Conservation (phyloP, 1,140 invertebrate genomes). For the Drosophila nasuta region DNA sequence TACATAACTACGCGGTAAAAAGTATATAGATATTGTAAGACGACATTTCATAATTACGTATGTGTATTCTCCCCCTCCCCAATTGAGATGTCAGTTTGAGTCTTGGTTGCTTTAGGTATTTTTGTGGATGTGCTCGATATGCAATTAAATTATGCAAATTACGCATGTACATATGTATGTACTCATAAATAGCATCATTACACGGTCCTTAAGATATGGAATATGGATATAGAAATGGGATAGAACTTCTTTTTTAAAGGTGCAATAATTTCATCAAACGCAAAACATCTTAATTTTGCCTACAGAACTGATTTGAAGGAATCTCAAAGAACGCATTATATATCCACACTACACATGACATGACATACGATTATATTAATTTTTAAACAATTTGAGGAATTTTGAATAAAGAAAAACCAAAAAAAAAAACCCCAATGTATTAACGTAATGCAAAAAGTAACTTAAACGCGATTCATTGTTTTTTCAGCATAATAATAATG, state of each 20-base stretch:
- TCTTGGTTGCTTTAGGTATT: constrained; percentile 40
- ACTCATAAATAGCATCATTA: constrained; percentile 30
- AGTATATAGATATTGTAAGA: constrained; percentile 28
- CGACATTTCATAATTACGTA: constrained; percentile 44
- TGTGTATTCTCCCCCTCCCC: constrained; percentile 12
- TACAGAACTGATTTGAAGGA: constrained; percentile 54
- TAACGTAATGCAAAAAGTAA: constrained; percentile 1
- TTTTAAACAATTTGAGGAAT: constrained; percentile 16
- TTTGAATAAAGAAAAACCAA: constrained; percentile 4
- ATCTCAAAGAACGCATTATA: constrained; percentile 59
- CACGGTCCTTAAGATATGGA: constrained; percentile 35
- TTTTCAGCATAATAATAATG: constrained; percentile 4
- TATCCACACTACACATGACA: constrained; percentile 39
- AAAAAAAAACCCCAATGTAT: constrained; percentile 4
- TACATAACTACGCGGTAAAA: constrained; percentile 36
- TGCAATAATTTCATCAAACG: constrained; percentile 65
- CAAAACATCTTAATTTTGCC: constrained; percentile 37
- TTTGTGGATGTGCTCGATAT: constrained; percentile 25
- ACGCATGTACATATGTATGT: constrained; percentile 50
- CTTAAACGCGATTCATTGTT: constrained; percentile 10
- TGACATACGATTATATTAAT: constrained; percentile 12
- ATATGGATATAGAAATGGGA: constrained; percentile 12
- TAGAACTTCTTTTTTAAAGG: constrained; percentile 41
- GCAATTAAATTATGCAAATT: constrained; percentile 18
- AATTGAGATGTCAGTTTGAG: constrained; percentile 40